A percentile compares a stretch with the other conserved stretches of the same genome.
Conservation (phyloP, 2,888 invertebrate genomes). For the Nesidiocoris tenuis region DNA sequence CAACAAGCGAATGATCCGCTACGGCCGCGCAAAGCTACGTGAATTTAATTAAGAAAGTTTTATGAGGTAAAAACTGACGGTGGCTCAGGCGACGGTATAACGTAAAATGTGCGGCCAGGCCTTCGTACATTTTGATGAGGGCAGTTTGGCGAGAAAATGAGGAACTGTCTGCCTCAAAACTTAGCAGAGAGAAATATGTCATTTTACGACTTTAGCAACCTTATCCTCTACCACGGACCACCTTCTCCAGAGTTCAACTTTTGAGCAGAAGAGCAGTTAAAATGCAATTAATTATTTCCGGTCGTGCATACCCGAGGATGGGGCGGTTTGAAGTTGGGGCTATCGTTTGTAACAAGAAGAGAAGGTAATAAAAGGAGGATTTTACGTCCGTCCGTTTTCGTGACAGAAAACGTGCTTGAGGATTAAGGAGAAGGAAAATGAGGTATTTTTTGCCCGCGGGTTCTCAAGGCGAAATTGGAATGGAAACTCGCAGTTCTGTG, state of each 20-base stretch:
- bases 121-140: conserved; percentile 29
- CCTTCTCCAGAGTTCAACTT: conserved; percentile 18
- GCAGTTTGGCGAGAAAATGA: conserved; percentile 27
- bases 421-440: background rate
- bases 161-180: conserved; percentile 22
- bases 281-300: conserved; percentile 38
- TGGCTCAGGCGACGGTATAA: too few relatives aligned
- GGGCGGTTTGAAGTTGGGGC: background rate
- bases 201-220: conserved; percentile 26
- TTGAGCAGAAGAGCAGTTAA: conserved; percentile 29
- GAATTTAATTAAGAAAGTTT: conserved; percentile 35
- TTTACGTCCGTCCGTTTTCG: conserved; percentile 31
- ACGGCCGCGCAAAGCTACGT: background rate
- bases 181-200: conserved; percentile 34
- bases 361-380: conserved; percentile 28
- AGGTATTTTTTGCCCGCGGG: background rate
- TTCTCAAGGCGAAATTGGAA: background rate
- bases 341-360: conserved; percentile 22
- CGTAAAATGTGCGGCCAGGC: background rate
- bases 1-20: background rate
- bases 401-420: conserved; percentile 22
- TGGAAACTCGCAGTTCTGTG: background rate
- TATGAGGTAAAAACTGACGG: conserved; percentile 1
- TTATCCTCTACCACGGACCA: background rate
- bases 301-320: background rate